Conservation (phyloP, 2,797 vertebrate species). For the Myotis vivesi region DNA sequence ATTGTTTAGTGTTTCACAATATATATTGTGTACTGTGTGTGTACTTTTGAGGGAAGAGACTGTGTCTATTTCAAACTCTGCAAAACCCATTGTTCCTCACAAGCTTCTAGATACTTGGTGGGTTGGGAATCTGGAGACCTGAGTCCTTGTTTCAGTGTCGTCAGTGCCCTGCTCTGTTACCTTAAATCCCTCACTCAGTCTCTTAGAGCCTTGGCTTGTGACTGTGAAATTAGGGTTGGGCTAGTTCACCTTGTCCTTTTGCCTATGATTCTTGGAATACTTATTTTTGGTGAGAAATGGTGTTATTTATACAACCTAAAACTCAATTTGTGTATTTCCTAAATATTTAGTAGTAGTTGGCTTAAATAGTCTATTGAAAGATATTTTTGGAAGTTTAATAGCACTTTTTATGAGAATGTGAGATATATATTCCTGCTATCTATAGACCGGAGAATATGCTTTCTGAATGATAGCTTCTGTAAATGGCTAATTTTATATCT, state of each 20-base stretch:
- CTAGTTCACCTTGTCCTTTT: neutral
- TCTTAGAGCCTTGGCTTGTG: neutral
- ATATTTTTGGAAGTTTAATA: neutral
- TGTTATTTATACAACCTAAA: neutral
- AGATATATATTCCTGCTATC: neutral
- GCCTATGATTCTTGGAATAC: neutral
- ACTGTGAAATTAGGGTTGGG: conserved; percentile 1
- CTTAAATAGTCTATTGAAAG: conserved; percentile 11
- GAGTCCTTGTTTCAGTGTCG: neutral
- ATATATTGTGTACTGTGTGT: neutral
- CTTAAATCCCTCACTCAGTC: neutral
- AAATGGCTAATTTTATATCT: neutral
- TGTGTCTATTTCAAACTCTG: neutral
- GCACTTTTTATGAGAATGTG: neutral
- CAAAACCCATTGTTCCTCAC: neutral
- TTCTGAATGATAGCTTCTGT: neutral
- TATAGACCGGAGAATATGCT: neutral
- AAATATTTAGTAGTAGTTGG: neutral
- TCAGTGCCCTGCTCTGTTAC: neutral
- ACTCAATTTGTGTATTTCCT: neutral
- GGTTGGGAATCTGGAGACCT: neutral
- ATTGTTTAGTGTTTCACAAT: conserved; percentile 2
- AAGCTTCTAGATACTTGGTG: neutral
- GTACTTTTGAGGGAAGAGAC: neutral
- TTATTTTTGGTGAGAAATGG: neutral